These are phyloP conservation scores for Xylophagus ater DNA, from an alignment of 2,888 invertebrate species.

Conservation along the genomic window DNA sequence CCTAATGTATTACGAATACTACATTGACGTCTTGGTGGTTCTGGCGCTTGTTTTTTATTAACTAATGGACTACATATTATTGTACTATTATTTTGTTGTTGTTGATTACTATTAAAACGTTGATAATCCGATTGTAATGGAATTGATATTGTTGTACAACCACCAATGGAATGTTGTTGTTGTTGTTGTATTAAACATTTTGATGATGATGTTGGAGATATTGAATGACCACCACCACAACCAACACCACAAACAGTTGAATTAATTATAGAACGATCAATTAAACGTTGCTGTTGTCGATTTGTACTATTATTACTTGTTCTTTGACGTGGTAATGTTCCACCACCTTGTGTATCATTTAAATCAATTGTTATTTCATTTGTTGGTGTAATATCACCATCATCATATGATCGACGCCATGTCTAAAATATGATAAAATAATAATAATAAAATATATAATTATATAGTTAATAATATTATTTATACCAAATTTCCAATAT, in stretches of 20 bases:
- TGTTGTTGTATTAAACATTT: conserved; percentile 25
- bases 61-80: conserved; percentile 54
- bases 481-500: conserved; percentile 32
- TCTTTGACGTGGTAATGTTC: conserved; percentile 75
- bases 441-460: not conserved
- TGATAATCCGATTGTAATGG: not conserved
- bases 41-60: conserved; percentile 67
- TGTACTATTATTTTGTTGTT: conserved; percentile 7
- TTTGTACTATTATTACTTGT: conserved; percentile 22
- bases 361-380: conserved; percentile 51
- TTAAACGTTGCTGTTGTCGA: no score
- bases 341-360: conserved; percentile 42
- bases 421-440: conserved; percentile 26
- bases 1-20: conserved; percentile 32
- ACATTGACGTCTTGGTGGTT: conserved; percentile 66
- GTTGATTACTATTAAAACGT: conserved; percentile 2
- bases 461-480: not conserved
- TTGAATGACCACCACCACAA: conserved; percentile 2
- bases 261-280: not conserved
- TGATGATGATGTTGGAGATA: not conserved
- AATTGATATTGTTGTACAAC: no score
- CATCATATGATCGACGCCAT: conserved; percentile 74
- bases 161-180: no score
- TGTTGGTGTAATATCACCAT: conserved; percentile 82
- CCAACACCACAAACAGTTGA: not conserved